Percentiles rank a stretch among this genome's conserved stretches.
Evolutionary conservation across 2,113 vertebrate genomes (phyloP).

Genomic region (Panthera tigris): DNA sequence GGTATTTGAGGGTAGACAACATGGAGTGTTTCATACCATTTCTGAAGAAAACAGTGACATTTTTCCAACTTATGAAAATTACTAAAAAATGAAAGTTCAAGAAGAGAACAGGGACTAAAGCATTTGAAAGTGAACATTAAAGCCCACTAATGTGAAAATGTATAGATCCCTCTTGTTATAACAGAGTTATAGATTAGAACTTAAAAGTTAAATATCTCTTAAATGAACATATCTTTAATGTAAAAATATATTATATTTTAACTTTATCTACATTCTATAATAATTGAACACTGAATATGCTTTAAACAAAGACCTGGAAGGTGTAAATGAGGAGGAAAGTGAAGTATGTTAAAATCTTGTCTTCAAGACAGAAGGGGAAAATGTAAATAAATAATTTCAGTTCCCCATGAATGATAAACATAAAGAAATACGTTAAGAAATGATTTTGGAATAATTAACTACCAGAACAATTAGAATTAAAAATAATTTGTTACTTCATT

Average conservation of each 20-base stretch:
- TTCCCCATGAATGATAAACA: not conserved
- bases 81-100: conserved; percentile 24
- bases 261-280: not conserved
- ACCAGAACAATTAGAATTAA: conserved; percentile 14
- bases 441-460: not conserved
- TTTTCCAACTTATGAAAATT: conserved; percentile 36
- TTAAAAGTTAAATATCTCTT: not conserved
- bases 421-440: not conserved
- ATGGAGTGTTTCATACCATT: not conserved
- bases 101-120: not conserved
- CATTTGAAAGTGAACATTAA: not conserved
- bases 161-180: not conserved
- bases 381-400: not conserved
- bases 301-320: not conserved
- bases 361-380: conserved; percentile 23
- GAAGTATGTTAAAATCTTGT: not conserved
- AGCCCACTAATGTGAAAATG: not conserved
- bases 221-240: not conserved
- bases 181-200: not conserved
- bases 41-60: conserved; percentile 9
- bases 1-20: not conserved
- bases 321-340: not conserved
- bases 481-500: conserved; percentile 10
- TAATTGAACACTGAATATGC: not conserved
- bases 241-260: not conserved